Conservation (phyloP, 2,113 vertebrate species). For the Sigmodon hispidus region DNA sequence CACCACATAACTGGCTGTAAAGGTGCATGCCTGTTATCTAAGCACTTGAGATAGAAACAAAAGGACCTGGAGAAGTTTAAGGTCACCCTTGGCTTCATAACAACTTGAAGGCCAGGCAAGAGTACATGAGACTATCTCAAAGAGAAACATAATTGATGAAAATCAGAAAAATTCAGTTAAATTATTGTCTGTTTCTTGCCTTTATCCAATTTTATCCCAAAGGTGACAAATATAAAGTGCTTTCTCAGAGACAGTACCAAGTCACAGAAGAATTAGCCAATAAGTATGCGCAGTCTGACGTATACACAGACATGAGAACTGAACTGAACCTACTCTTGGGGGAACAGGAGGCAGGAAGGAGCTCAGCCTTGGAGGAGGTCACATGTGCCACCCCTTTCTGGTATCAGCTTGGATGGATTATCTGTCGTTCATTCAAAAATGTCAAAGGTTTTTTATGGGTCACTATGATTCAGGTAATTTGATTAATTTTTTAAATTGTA, state of each 20-base stretch:
- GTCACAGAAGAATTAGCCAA: too few species aligned
- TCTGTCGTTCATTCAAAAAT: neutral
- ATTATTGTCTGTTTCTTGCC: too few species aligned
- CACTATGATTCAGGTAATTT: neutral
- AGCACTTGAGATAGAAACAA: neutral
- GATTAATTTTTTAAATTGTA: neutral
- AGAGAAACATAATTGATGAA: neutral
- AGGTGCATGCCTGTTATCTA: neutral
- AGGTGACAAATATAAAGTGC: too few species aligned
- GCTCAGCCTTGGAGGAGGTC: too few species aligned
- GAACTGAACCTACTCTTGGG: too few species aligned
- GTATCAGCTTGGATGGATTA: neutral
- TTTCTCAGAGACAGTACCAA: too few species aligned
- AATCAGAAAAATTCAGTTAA: too few species aligned
- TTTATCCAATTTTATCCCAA: too few species aligned
- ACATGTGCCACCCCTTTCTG: too few species aligned
- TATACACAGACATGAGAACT: too few species aligned
- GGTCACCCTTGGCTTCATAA: neutral
- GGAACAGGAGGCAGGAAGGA: too few species aligned
- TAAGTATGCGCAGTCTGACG: too few species aligned
- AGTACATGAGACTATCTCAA: neutral
- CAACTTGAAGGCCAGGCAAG: neutral
- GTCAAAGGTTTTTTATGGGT: neutral
- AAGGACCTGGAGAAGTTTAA: neutral
- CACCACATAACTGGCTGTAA: neutral